Evolutionary conservation across 2,113 vertebrate species (phyloP).

Genomic region (Chaetorhynchus papuensis): DNA sequence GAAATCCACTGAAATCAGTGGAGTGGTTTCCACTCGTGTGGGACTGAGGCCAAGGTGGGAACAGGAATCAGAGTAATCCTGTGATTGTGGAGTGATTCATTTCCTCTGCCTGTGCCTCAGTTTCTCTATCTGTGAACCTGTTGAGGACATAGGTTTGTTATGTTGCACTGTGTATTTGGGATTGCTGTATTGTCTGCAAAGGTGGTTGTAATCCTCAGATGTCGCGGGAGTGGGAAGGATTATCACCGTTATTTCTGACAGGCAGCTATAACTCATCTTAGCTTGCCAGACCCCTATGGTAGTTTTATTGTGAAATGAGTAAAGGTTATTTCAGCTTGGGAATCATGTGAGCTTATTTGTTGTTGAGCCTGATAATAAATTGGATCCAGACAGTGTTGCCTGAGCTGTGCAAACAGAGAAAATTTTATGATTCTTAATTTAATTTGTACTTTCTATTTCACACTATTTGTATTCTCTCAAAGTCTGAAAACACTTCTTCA

Average conservation of each 20-base stretch:
- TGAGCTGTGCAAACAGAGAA: neutral
- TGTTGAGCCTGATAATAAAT: conserved; percentile 43
- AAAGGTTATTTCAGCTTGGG: conserved; percentile 39
- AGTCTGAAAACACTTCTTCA: conserved; percentile 5
- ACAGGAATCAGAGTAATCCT: neutral
- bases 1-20: neutral
- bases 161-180: neutral
- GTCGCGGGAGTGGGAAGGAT: conserved; percentile 10
- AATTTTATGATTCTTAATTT: conserved; percentile 35
- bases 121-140: neutral
- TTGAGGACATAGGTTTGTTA: neutral
- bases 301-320: conserved; percentile 27
- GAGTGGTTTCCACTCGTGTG: neutral
- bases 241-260: conserved; percentile 51
- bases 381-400: conserved; percentile 1
- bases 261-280: conserved; percentile 42
- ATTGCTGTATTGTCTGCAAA: neutral
- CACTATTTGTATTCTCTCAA: neutral
- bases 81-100: rapidly evolving
- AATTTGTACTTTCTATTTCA: conserved; percentile 25
- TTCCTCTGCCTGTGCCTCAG: neutral
- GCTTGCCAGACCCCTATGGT: conserved; percentile 42
- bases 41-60: neutral
- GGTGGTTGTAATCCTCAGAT: neutral
- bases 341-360: conserved; percentile 22